These are phyloP conservation scores for Apodemus speciosus DNA, from an alignment of 2,113 vertebrate genomes.

Conservation along the genomic window DNA sequence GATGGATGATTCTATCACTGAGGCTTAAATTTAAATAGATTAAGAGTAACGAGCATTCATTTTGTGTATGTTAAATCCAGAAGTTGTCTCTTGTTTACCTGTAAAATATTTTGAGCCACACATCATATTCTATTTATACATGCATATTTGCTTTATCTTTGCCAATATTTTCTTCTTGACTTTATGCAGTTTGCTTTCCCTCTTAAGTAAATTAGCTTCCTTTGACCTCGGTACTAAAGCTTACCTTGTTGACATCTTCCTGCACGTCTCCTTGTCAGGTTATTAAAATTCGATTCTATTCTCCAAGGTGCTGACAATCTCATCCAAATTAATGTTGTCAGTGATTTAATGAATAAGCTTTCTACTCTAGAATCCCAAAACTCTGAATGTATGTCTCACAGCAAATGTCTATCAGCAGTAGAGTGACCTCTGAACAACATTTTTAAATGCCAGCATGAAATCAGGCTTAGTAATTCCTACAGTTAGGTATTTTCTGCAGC, in stretches of 20 bases:
- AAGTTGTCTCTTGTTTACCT: background rate
- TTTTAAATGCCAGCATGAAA: background rate
- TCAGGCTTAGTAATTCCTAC: background rate
- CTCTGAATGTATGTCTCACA: constrained; percentile 45
- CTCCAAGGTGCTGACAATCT: constrained; percentile 50
- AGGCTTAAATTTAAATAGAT: constrained; percentile 26
- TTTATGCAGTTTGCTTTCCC: constrained; percentile 32
- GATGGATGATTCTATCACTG: background rate
- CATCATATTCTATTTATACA: background rate
- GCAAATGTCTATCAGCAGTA: background rate
- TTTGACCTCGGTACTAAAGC: constrained; percentile 26
- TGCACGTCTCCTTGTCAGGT: constrained; percentile 45
- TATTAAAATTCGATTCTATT: constrained; percentile 66
- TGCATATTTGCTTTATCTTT: background rate
- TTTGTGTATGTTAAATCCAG: background rate
- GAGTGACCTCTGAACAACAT: constrained; percentile 28
- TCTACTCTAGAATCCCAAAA: constrained; percentile 3
- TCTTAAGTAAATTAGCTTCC: constrained; percentile 36
- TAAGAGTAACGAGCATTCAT: background rate
- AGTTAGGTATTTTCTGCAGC: background rate
- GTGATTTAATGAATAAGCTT: constrained; percentile 63
- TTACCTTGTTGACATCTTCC: constrained; percentile 48
- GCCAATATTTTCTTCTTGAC: constrained; percentile 9
- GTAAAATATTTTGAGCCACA: background rate
- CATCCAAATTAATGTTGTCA: constrained; percentile 71